Evolutionary conservation across 2,113 vertebrate genomes (phyloP).

Genomic region (zebrafish (Danio rerio)): GRCz12tu NC_133178.1:30236001-30236500

Average conservation of each 20-base stretch:
- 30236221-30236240: constrained; percentile 11
- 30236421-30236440: not conserved
- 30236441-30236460: not conserved
- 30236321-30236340: not conserved
- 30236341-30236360: not conserved
- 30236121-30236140: constrained; percentile 31
- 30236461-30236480: not conserved
- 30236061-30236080: constrained; percentile 5
- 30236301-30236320: not conserved
- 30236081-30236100: not conserved
- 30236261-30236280: constrained; percentile 29
- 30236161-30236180: constrained; percentile 7
- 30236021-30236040: constrained; percentile 21
- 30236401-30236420: not conserved
- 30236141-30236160: constrained; percentile 2
- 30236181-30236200: constrained; percentile 23
- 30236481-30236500: constrained; percentile 26
- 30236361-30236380: not conserved
- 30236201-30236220: constrained; percentile 15
- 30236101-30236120: constrained; percentile 7
- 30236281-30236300: constrained; percentile 5
- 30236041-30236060: not conserved
- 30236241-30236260: constrained; percentile 15
- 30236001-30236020: constrained; percentile 25
- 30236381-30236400: not conserved